Evolutionary conservation across 2,113 vertebrate species (phyloP).

Genomic region (Epinephelus lanceolatus): DNA sequence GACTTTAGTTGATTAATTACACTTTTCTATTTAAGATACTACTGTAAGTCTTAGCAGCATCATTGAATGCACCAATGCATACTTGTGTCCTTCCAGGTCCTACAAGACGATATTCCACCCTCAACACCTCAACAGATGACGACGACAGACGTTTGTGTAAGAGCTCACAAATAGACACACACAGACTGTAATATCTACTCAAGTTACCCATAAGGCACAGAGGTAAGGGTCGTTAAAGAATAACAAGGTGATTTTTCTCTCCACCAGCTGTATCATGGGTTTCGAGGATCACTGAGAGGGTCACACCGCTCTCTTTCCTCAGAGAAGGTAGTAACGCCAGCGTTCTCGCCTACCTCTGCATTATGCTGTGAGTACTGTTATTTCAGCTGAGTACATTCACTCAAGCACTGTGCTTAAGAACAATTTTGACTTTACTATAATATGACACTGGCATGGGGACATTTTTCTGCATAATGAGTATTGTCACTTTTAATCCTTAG

Average conservation of each 20-base stretch:
- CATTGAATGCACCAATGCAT: neutral
- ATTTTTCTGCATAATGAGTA: neutral
- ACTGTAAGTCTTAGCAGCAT: neutral
- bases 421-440: neutral
- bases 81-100: slow-evolving; percentile 41
- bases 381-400: neutral
- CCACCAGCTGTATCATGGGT: slow-evolving; percentile 69
- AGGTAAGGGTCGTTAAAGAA: no score
- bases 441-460: neutral
- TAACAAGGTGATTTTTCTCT: slow-evolving; percentile 1
- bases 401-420: neutral
- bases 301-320: neutral
- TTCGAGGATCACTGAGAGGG: slow-evolving; percentile 13
- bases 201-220: neutral
- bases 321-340: slow-evolving; percentile 54
- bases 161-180: neutral
- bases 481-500: neutral
- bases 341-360: slow-evolving; percentile 79
- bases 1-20: neutral
- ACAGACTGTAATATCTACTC: neutral
- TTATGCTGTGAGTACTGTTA: slow-evolving; percentile 86
- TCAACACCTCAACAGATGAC: slow-evolving; percentile 45
- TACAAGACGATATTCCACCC: slow-evolving; percentile 20
- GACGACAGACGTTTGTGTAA: slow-evolving; percentile 29
- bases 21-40: neutral